These are phyloP conservation scores for Odontomachus brunneus DNA, from an alignment of 1,140 invertebrate genomes.

Conservation along the genomic window DNA sequence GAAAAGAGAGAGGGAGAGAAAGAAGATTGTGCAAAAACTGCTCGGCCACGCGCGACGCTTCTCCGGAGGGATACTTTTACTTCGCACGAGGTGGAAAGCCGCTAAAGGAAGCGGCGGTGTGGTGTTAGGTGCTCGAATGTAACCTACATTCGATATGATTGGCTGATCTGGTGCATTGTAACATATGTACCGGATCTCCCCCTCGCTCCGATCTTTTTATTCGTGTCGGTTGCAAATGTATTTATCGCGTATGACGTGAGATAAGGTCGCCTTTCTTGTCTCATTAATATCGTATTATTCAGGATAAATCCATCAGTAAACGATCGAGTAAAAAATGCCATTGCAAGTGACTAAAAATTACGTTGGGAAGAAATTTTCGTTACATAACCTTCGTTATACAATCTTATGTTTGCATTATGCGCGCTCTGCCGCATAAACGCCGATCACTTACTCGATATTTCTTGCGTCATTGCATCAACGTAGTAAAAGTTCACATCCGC, in stretches of 20 bases:
- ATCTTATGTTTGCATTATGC: no score
- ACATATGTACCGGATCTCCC: neutral
- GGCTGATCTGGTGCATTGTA: conserved; percentile 22
- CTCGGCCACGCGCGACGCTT: conserved; percentile 51
- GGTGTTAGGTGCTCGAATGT: conserved; percentile 22
- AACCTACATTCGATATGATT: conserved; percentile 65
- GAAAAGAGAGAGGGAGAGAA: neutral
- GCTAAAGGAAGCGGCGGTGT: conserved; percentile 60
- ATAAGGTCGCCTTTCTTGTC: no score
- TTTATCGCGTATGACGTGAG: neutral
- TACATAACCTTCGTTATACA: no score
- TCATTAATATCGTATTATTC: no score
- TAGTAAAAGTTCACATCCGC: no score
- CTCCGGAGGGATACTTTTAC: conserved; percentile 62
- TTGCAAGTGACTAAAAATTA: no score
- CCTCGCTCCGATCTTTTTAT: neutral
- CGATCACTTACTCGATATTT: no score
- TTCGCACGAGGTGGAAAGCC: conserved; percentile 60
- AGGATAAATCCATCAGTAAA: neutral
- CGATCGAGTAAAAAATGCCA: neutral
- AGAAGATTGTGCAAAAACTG: conserved; percentile 59
- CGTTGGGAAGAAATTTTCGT: no score
- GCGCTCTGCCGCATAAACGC: no score
- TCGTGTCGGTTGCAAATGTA: neutral
- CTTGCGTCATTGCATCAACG: no score